These are phyloP conservation scores for Thymelicus acteon DNA, from an alignment of 2,888 invertebrate genomes.

Conservation along the genomic window DNA sequence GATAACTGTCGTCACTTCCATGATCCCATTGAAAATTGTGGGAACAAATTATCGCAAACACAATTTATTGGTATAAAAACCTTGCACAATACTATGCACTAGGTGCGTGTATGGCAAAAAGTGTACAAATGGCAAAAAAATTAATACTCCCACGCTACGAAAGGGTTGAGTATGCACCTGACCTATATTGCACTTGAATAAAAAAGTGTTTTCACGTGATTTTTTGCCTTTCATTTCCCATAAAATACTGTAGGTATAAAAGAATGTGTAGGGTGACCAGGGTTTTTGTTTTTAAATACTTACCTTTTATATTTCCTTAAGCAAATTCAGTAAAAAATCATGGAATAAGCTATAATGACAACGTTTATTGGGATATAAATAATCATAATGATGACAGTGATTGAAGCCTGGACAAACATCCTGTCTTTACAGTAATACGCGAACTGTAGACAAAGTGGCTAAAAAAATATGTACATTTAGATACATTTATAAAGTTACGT, in stretches of 20 bases:
- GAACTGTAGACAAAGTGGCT: no score
- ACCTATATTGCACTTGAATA: constrained; percentile 76
- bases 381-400: no score
- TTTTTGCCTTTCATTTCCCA: constrained; percentile 76
- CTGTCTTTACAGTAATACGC: no score
- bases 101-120: constrained; percentile 46
- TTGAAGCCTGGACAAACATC: no score
- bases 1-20: constrained; percentile 80
- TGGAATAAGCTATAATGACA: background rate
- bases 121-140: constrained; percentile 57
- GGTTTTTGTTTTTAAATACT: no score
- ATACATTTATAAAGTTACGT: no score
- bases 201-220: constrained; percentile 71
- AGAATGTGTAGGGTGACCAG: constrained; percentile 58
- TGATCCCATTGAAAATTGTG: constrained; percentile 69
- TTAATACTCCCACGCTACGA: constrained; percentile 77
- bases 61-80: constrained; percentile 71
- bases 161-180: constrained; percentile 83
- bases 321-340: no score
- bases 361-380: background rate
- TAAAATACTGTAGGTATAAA: constrained; percentile 58
- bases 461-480: no score
- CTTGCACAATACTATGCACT: constrained; percentile 65
- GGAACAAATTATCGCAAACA: constrained; percentile 85
- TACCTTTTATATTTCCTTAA: no score